phyloP scores from a whole-genome alignment of 2,113 vertebrate genomes.

The Stictonetta naevosa region DNA sequence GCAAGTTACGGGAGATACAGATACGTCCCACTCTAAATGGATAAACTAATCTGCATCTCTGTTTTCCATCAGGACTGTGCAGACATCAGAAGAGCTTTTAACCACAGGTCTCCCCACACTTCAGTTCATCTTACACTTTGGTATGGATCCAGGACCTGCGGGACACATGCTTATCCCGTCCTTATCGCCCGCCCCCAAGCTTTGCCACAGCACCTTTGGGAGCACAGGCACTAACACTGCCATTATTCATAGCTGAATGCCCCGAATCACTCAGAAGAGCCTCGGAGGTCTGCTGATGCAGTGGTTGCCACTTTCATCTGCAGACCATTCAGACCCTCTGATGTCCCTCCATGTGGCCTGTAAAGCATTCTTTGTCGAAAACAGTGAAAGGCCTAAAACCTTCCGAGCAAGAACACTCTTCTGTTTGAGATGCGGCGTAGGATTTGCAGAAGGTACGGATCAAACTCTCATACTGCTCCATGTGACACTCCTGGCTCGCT shows the following conservation, averaged over 20 bases:
- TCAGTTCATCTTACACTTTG: neutral
- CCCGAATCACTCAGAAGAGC: neutral
- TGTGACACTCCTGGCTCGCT: neutral
- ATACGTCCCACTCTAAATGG: neutral
- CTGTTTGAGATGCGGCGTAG: neutral
- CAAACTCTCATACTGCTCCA: neutral
- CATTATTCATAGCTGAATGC: neutral
- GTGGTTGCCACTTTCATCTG: fast-evolving
- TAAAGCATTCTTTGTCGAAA: neutral
- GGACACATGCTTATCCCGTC: neutral
- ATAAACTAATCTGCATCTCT: neutral
- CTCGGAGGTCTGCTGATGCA: neutral
- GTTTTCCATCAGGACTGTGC: neutral
- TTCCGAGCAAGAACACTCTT: neutral
- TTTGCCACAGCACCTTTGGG: neutral
- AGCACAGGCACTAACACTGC: neutral
- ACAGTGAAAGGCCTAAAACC: neutral
- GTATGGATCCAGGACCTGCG: neutral
- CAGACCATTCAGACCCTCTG: fast-evolving
- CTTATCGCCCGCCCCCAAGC: neutral
- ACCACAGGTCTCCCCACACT: neutral
- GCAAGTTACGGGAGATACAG: neutral
- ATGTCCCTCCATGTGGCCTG: neutral
- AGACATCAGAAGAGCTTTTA: neutral
- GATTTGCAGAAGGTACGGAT: neutral